These are phyloP conservation scores for Stenolophus ochropezus DNA, from an alignment of 2,888 invertebrate species.

Conservation along the genomic window DNA sequence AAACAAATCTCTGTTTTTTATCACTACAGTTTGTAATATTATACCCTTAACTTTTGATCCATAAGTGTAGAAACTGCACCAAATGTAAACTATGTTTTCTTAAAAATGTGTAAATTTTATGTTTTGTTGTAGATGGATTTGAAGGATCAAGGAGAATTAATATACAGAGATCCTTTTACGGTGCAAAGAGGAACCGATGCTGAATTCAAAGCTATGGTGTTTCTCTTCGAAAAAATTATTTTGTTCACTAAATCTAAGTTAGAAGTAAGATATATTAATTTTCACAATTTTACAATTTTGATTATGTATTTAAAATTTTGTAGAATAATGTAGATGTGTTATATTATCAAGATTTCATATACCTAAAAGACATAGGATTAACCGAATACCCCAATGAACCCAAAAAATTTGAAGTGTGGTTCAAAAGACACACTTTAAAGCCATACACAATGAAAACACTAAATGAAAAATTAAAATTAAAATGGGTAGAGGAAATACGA, in stretches of 20 bases:
- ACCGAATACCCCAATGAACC: conserved; percentile 51
- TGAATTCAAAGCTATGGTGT: conserved; percentile 60
- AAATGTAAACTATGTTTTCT: too few relatives aligned
- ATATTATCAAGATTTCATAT: conserved; percentile 49
- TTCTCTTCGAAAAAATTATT: conserved; percentile 61
- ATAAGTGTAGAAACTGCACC: too few relatives aligned
- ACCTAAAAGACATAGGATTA: conserved; percentile 51
- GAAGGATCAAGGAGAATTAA: conserved; percentile 54
- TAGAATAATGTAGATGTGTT: conserved; percentile 47
- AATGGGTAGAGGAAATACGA: conserved; percentile 53
- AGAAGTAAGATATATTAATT: conserved; percentile 49
- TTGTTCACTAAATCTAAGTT: conserved; percentile 58
- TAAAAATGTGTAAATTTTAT: background rate
- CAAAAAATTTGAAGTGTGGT: conserved; percentile 60
- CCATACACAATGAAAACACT: conserved; percentile 47
- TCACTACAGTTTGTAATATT: too few relatives aligned
- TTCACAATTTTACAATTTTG: background rate
- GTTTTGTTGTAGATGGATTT: conserved; percentile 54
- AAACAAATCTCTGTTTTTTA: too few relatives aligned
- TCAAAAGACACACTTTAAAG: conserved; percentile 60
- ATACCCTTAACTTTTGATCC: background rate
- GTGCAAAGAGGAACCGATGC: conserved; percentile 30
- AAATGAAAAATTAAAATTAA: conserved; percentile 32
- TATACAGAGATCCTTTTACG: conserved; percentile 47
- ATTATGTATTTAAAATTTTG: background rate